A percentile compares a stretch with the other conserved stretches of the same genome.
These are phyloP conservation scores for Chionis minor DNA, from an alignment of 2,113 vertebrate species.

Conservation along the genomic window DNA sequence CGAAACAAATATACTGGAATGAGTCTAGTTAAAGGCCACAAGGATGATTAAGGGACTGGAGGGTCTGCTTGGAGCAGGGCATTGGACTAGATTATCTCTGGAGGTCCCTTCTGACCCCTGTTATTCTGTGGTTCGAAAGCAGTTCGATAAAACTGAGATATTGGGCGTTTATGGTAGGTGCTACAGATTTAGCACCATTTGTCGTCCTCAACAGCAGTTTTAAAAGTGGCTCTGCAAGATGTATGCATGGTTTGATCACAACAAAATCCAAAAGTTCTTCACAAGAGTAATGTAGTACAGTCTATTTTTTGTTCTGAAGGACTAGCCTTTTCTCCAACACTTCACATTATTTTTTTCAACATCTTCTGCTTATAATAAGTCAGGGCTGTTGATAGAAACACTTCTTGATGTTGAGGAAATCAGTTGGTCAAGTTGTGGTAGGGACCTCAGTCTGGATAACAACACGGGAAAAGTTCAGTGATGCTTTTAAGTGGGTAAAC, in stretches of 20 bases:
- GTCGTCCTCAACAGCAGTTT: not conserved
- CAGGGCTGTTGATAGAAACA: not conserved
- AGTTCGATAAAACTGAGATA: not conserved
- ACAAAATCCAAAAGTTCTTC: not conserved
- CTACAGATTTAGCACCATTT: not conserved
- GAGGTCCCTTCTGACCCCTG: no score
- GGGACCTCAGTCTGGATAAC: not conserved
- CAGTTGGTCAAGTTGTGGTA: no score
- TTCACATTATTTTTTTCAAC: no score
- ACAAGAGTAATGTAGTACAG: accelerated
- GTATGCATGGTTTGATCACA: not conserved
- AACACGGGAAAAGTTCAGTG: not conserved
- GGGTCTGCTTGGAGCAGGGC: not conserved
- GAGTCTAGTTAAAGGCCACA: not conserved
- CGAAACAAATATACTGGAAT: not conserved
- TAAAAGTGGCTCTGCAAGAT: not conserved
- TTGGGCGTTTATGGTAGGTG: not conserved
- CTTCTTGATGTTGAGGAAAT: not conserved
- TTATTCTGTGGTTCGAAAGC: not conserved
- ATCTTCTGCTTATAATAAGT: no score
- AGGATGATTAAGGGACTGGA: not conserved
- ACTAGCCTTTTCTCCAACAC: no score
- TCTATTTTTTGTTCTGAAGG: not conserved
- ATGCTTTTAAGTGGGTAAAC: not conserved
- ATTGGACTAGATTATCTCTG: no score